These are phyloP conservation scores for Melitaea athalia DNA, from an alignment of 2,888 invertebrate genomes.

Conservation along the genomic window DNA sequence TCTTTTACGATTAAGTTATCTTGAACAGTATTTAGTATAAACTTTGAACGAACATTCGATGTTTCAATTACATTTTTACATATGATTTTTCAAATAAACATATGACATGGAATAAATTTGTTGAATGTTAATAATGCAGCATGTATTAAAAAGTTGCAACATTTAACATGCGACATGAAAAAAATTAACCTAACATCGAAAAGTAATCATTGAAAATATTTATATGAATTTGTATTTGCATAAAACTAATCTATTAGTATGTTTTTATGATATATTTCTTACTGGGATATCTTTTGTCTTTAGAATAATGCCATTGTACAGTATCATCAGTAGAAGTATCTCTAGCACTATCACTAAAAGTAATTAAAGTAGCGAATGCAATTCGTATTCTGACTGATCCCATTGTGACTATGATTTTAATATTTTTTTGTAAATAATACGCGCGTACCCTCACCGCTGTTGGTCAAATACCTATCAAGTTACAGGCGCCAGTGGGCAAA, in stretches of 20 bases:
- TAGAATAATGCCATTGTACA: too few species aligned
- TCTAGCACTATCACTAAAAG: too few species aligned
- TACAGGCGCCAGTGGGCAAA: constrained; percentile 78
- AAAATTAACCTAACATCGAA: neutral
- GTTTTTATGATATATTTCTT: too few species aligned
- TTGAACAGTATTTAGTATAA: constrained; percentile 17
- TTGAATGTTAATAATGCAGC: neutral
- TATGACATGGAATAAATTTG: constrained; percentile 1
- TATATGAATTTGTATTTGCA: too few species aligned
- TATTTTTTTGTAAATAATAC: constrained; percentile 18
- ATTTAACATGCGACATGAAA: neutral
- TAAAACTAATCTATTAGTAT: too few species aligned
- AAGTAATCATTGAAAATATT: too few species aligned
- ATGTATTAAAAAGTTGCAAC: neutral
- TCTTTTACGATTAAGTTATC: constrained; percentile 32
- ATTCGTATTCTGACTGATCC: neutral
- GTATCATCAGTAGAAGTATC: too few species aligned
- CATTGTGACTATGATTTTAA: constrained; percentile 8
- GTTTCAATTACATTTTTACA: neutral
- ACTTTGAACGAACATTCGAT: constrained; percentile 1
- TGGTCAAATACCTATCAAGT: constrained; percentile 56
- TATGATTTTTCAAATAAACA: neutral
- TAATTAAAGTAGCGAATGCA: neutral
- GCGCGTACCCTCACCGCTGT: constrained; percentile 32
- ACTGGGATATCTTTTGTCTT: too few species aligned